Base-by-base conservation (phyloP, 2,797 vertebrate species). In the Pampus argenteus region DNA sequence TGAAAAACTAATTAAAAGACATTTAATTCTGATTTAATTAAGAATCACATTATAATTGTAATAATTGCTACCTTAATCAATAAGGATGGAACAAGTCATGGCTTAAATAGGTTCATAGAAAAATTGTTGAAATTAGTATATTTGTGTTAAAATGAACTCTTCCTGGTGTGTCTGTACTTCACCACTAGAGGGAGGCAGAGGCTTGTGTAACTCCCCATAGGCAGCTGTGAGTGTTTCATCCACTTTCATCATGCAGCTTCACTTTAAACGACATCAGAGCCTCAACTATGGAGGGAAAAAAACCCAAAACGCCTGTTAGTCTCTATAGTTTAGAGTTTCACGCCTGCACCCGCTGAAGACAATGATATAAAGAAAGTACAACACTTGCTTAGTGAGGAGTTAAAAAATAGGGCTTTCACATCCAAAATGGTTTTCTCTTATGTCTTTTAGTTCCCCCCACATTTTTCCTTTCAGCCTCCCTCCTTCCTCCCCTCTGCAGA, bases 111-210 rank as follows among this genome's bases (percentile, higher is more conserved):
- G 5, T 25, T 7, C 15, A 31, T 9, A 31, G 15, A 51, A 60
- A 31, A 5, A 34, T 15, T 15, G 7, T 44, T 52, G 10, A n/a
- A 23, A 44, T 52, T 4, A 0, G n/a, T 0, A 15, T 59, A 26
- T 44, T 13, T 31, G 29, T 45, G 18, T 56, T 14, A 0, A 40
- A 47, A 22, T 38, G 10, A 6, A 17, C 15, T 36, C 14, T 2
- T 50, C 9, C 3, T 28, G 56, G n/a, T 61, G 42, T 4, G 4
- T 38, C 5, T 7, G 4, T 0, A 1, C 0, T 22, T 2, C 0
- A 4, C 86, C 91, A 88, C 49, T 3, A 84, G 91, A 71, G 68
- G 89, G 89, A 78, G 78, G 28, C 80, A 86, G 59, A 89, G 71
- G 13, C 58, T 45, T 3, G 20, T 0, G 2, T 4, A 63, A 26